phyloP scores from a whole-genome alignment of 2,113 vertebrate genomes.

The Phrynosoma blainvillii region DNA sequence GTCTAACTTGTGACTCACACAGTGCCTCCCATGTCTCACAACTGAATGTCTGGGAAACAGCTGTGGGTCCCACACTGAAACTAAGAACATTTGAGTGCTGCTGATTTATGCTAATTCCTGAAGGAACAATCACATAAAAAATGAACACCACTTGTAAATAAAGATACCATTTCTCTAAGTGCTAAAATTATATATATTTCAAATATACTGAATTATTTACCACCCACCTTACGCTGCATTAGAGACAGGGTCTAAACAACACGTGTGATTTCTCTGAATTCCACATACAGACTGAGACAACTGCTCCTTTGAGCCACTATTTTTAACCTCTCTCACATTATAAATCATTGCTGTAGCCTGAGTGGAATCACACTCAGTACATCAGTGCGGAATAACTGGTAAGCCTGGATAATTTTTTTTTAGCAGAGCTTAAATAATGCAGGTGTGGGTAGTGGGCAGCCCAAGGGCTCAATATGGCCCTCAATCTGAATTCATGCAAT shows the following conservation, averaged over 20 bases:
- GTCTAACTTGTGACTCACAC: slow-evolving; percentile 73
- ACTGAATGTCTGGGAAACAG: slow-evolving; percentile 81
- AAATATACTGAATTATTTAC: slow-evolving; percentile 57
- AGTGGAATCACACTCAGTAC: background rate
- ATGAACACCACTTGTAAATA: slow-evolving; percentile 77
- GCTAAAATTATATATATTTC: slow-evolving; percentile 36
- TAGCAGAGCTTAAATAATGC: background rate
- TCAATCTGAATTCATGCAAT: background rate
- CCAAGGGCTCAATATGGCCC: background rate
- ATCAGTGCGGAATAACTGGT: background rate
- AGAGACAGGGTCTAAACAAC: background rate
- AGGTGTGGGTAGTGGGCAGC: background rate
- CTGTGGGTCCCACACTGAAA: slow-evolving; percentile 79
- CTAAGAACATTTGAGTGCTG: slow-evolving; percentile 75
- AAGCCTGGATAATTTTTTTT: background rate
- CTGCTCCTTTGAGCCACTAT: slow-evolving; percentile 14
- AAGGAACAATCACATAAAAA: slow-evolving; percentile 77
- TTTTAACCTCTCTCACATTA: slow-evolving; percentile 32
- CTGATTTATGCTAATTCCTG: slow-evolving; percentile 80
- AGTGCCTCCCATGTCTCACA: slow-evolving; percentile 64
- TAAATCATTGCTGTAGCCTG: background rate
- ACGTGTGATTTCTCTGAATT: slow-evolving; percentile 15
- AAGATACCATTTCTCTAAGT: slow-evolving; percentile 66
- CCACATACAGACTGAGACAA: background rate
- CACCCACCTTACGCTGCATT: slow-evolving; percentile 51